Evolutionary conservation across 2,888 invertebrate species (phyloP).

Genomic region (Clivina fossor): DNA sequence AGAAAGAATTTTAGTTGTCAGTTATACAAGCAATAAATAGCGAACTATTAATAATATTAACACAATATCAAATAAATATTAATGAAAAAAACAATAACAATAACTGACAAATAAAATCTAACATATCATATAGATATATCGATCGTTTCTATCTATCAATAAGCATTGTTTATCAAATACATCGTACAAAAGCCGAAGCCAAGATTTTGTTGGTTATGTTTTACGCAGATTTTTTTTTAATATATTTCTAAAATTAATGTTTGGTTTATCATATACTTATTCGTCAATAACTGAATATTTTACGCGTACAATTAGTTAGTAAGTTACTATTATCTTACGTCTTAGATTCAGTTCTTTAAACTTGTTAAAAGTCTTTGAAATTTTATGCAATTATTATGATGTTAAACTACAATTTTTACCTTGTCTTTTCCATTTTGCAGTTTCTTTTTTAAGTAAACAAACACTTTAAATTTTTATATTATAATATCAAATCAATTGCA

Average conservation of each 20-base stretch:
- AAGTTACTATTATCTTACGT: constrained; percentile 26
- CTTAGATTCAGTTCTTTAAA: constrained; percentile 18
- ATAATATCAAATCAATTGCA: too few species aligned
- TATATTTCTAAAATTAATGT: constrained; percentile 12
- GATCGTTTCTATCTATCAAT: too few species aligned
- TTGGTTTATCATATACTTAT: not conserved
- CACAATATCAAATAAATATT: too few species aligned
- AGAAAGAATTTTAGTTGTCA: constrained; percentile 1
- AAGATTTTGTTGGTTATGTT: constrained; percentile 14
- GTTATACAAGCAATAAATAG: too few species aligned
- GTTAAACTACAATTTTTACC: not conserved
- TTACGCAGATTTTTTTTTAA: constrained; percentile 4
- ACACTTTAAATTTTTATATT: too few species aligned
- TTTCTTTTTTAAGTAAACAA: too few species aligned
- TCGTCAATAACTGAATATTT: not conserved
- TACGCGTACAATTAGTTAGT: too few species aligned
- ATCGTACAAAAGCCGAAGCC: constrained; percentile 28
- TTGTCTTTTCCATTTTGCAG: not conserved
- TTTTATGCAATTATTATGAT: not conserved
- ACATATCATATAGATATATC: too few species aligned
- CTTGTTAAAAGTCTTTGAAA: constrained; percentile 17
- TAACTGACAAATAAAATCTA: too few species aligned
- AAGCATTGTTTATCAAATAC: too few species aligned
- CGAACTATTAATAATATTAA: too few species aligned
- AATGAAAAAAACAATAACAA: too few species aligned